Evolutionary conservation across 2,888 invertebrate species (phyloP), one percentile per base, ranked within the genome.

Genomic region (Neelides folsomi): DNA sequence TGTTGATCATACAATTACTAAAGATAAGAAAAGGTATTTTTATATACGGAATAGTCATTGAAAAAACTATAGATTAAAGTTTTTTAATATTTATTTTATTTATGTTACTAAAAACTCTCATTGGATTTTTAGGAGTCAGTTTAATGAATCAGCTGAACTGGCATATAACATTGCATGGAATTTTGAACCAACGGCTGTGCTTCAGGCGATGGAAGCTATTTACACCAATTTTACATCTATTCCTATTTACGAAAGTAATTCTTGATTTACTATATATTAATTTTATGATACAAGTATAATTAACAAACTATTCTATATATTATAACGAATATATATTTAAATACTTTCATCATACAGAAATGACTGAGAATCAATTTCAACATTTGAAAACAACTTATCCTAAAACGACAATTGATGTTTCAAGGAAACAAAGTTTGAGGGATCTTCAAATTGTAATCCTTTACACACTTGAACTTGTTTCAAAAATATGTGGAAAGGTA

Each of bases 201-300:
- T 88, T 8, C 72, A 75, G 19, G 81, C 79, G 40, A 81, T 82
- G 58, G 77, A 80, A 1, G 77, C 80, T 60, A 69, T 88, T 0
- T 71, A 84, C 1, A 69, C 74, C 6, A 84, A 83, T 66, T 68
- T 86, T 2, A 77, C 76, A 56, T 72, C 75, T 1, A 69, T 88
- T 48, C 87, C 87, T 0, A 67, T 79, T 42, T 80, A 80, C 59
- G 67, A 69, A 60, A 66, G 68, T 66, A 66, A 64, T 55, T 46
- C 18, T 27, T 27, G 27, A 27, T 5, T 27, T 27, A 27, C 27
- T n/a, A n/a, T n/a, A n/a, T n/a, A n/a, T n/a, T n/a, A n/a, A n/a
- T n/a, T n/a, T n/a, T n/a, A n/a, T n/a, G n/a, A n/a, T n/a, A n/a
- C n/a, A n/a, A n/a, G n/a, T n/a, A n/a, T n/a, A n/a, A n/a, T n/a